phyloP scores from a whole-genome alignment of 2,888 invertebrate genomes.

The Lycophotia porphyrea region DNA sequence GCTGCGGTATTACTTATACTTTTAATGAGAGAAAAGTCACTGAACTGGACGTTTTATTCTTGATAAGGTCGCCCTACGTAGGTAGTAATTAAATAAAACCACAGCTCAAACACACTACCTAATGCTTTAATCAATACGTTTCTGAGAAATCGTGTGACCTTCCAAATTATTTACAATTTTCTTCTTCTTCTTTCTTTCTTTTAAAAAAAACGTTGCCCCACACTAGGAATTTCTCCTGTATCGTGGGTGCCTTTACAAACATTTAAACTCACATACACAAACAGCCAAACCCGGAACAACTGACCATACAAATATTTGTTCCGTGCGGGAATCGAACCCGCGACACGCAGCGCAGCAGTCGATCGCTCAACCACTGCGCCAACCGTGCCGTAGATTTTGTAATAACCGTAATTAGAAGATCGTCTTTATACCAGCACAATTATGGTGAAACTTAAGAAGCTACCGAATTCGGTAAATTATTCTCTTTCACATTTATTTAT shows the following conservation, averaged over 20 bases:
- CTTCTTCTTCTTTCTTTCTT: too few species aligned
- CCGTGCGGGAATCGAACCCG: too few species aligned
- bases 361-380: too few species aligned
- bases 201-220: too few species aligned
- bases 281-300: too few species aligned
- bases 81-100: slow-evolving; percentile 27
- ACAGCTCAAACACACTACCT: neutral
- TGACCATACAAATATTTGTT: too few species aligned
- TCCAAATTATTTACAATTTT: slow-evolving; percentile 27
- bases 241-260: too few species aligned
- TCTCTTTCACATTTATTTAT: neutral
- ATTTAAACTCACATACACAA: too few species aligned
- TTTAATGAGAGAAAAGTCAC: slow-evolving; percentile 45
- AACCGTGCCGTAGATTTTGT: too few species aligned
- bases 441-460: neutral
- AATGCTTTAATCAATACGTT: slow-evolving; percentile 27
- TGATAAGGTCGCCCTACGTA: slow-evolving; percentile 17
- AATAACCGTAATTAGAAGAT: slow-evolving; percentile 21
- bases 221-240: too few species aligned
- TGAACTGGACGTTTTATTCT: slow-evolving; percentile 18
- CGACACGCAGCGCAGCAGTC: too few species aligned
- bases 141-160: slow-evolving; percentile 12
- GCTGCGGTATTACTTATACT: slow-evolving; percentile 46
- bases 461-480: slow-evolving; percentile 12
- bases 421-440: neutral